Evolutionary conservation across 1,140 invertebrate genomes (phyloP).

Genomic region (Trachymyrmex cornetzi): DNA sequence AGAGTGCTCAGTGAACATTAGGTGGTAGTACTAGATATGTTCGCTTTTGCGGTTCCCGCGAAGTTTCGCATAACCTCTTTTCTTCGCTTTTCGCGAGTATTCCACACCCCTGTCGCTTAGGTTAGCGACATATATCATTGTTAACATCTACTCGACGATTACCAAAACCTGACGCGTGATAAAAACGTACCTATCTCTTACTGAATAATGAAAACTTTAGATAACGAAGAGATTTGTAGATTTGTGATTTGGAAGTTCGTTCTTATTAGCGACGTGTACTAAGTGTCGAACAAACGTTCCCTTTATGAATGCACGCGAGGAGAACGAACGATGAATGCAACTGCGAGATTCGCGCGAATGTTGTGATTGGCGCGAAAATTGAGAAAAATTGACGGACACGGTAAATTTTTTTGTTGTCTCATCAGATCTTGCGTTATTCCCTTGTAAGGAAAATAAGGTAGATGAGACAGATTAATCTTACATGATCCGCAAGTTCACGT

Average conservation of each 20-base stretch:
- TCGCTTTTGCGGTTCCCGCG: constrained; percentile 61
- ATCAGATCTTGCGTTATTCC: not conserved
- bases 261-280: constrained; percentile 5
- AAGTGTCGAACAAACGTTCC: not conserved
- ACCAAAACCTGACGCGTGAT: not conserved
- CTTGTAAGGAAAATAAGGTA: not conserved
- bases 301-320: constrained; percentile 13
- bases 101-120: constrained; percentile 11
- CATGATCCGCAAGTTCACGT: not conserved
- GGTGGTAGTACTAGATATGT: not conserved
- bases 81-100: constrained; percentile 19
- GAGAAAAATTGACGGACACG: not conserved
- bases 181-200: not conserved
- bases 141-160: not conserved
- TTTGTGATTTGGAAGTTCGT: constrained; percentile 39
- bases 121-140: not conserved
- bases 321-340: constrained; percentile 36
- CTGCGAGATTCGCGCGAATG: not conserved
- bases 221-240: not conserved
- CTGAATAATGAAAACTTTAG: constrained; percentile 24
- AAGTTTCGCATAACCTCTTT: constrained; percentile 70
- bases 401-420: not conserved
- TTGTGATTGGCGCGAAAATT: constrained; percentile 43
- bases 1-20: not conserved
- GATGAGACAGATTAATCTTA: not conserved